phyloP scores from a whole-genome alignment of 2,797 vertebrate genomes.

The Heteromormyrus szaboi region DNA sequence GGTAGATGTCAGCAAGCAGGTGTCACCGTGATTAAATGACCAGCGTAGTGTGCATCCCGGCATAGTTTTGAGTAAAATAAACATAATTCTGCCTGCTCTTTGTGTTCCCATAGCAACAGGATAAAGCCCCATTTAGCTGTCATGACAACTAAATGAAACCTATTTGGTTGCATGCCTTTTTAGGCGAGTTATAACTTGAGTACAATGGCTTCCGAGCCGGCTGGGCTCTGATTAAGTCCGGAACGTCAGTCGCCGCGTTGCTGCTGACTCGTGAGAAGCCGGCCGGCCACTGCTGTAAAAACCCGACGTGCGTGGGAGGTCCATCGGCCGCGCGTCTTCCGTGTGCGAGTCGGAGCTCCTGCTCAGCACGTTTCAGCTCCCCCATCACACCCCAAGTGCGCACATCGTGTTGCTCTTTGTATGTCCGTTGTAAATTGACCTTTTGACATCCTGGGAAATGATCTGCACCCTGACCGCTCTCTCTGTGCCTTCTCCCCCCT shows the following conservation, averaged over 20 bases:
- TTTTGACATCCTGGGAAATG: neutral
- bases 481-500: neutral
- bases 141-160: slow-evolving; percentile 36
- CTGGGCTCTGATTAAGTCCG: neutral
- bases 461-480: neutral
- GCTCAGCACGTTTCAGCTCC: neutral
- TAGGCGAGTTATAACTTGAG: slow-evolving; percentile 17
- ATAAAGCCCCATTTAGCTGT: slow-evolving; percentile 33
- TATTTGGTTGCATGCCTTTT: slow-evolving; percentile 24
- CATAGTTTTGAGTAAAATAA: slow-evolving; percentile 15
- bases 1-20: neutral
- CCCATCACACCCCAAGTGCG: neutral
- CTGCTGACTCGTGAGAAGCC: neutral
- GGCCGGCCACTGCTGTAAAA: neutral
- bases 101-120: slow-evolving; percentile 35
- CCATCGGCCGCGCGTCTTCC: neutral
- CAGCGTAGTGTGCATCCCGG: neutral
- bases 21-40: neutral
- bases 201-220: slow-evolving; percentile 20
- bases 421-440: neutral
- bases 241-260: neutral
- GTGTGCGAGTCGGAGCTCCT: neutral
- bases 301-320: neutral
- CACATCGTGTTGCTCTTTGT: neutral
- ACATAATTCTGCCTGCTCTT: slow-evolving; percentile 26